Conservation (phyloP, 2,888 invertebrate species). For the Osmoderma eremita region DNA sequence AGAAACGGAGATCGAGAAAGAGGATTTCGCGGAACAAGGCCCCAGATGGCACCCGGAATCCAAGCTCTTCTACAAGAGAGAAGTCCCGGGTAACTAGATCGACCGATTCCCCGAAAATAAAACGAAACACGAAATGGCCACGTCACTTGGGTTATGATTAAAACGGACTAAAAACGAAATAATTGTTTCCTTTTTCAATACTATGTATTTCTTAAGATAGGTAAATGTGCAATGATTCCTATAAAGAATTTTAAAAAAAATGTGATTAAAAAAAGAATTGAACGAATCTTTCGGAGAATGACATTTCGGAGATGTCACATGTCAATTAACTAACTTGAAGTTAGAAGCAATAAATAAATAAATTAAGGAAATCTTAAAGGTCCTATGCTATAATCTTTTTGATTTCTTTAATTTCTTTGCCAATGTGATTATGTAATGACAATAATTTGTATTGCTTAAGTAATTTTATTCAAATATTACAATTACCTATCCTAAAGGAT, state of each 20-base stretch:
- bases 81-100: conserved; percentile 47
- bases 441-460: no score
- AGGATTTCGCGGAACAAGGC: conserved; percentile 56
- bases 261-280: background rate
- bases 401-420: no score
- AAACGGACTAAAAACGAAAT: background rate
- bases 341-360: no score
- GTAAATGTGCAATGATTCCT: conserved; percentile 17
- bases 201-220: background rate
- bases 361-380: no score
- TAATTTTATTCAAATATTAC: no score
- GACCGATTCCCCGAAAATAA: background rate
- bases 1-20: conserved; percentile 59
- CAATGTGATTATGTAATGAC: no score
- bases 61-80: conserved; percentile 59
- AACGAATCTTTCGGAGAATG: no score
- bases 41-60: conserved; percentile 60
- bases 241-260: conserved; percentile 5
- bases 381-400: no score
- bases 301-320: no score
- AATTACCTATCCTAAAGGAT: no score
- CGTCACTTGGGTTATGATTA: background rate
- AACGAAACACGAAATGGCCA: background rate
- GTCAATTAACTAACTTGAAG: no score
- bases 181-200: conserved; percentile 27